Evolutionary conservation across 2,797 vertebrate species (phyloP).

Genomic region (Discoglossus pictus): DNA sequence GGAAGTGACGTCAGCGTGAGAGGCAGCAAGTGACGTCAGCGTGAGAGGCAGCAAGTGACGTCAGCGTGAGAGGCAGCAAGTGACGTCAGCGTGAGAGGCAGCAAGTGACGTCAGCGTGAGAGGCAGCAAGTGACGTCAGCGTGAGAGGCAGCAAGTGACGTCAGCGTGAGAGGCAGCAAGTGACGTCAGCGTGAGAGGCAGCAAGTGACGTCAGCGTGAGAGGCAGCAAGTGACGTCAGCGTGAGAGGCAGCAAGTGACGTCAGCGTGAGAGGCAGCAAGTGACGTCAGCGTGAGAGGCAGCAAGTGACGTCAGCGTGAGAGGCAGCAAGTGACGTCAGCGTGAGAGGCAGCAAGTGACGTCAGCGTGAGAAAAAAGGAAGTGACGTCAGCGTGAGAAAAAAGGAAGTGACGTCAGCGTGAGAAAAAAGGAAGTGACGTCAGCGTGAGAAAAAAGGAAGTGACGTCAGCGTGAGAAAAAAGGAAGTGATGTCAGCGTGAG

Average conservation of each 20-base stretch:
- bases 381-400: background rate
- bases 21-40: background rate
- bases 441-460: background rate
- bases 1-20: background rate
- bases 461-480: background rate
- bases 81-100: background rate
- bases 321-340: background rate
- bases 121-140: background rate
- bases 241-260: background rate
- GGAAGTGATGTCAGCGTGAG: background rate
- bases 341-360: background rate
- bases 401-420: background rate
- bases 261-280: background rate
- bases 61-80: background rate
- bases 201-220: background rate
- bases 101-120: background rate
- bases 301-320: background rate
- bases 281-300: background rate
- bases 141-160: background rate
- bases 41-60: background rate
- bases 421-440: background rate
- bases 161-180: background rate
- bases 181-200: no score
- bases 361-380: background rate
- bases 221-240: background rate